Evolutionary conservation across 2,797 vertebrate genomes (phyloP), one percentile per base, ranked within the genome.

Genomic region (Naso thynnoides): DNA sequence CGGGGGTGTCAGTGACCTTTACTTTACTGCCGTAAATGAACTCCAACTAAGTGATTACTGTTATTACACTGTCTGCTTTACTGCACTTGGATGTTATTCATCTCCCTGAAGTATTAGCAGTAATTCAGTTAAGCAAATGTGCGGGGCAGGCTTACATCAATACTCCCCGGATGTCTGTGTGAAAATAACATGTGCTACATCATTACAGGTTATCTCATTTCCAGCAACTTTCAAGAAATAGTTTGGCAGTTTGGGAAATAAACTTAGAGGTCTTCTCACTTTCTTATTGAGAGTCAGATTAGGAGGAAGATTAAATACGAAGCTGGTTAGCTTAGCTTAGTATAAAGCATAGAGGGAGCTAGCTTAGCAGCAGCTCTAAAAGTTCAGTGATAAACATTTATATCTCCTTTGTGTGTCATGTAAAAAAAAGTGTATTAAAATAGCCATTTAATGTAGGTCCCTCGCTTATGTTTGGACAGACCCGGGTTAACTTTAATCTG

Each of bases 1-100:
- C 42, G 63, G 73, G 21, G 65, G 66, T 81, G 86, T 88, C 84
- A 81, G 56, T 81, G 81, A 89, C 89, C 85, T 91, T 91, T 89
- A 87, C 84, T 91, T 89, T 88, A 75, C 63, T 63, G 88, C 71
- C 57, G 72, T 73, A 81, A 86, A 80, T 74, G 74, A 84, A 87
- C 68, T 78, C 71, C 56, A n/a, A 42, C 76, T 67, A 79, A 83
- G 79, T 77, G 61, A 78, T 80, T 68, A 57, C 62, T 73, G 68
- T 83, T 79, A 79, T 86, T 78, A 77, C 65, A 57, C 71, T 62
- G 71, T 67, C 73, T 29, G 68, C 76, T 87, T 81, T 67, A 53
- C 67, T 60, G 60, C 71, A 26, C 54, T 64, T 48, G 38, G 55
- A 41, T 67, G 55, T 73, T 73, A 57, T 71, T 81, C 65, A 63